A percentile compares a stretch with the other conserved stretches of the same genome.
Evolutionary conservation across 2,888 invertebrate genomes (phyloP).

Genomic region (Anagyrus pseudococci): DNA sequence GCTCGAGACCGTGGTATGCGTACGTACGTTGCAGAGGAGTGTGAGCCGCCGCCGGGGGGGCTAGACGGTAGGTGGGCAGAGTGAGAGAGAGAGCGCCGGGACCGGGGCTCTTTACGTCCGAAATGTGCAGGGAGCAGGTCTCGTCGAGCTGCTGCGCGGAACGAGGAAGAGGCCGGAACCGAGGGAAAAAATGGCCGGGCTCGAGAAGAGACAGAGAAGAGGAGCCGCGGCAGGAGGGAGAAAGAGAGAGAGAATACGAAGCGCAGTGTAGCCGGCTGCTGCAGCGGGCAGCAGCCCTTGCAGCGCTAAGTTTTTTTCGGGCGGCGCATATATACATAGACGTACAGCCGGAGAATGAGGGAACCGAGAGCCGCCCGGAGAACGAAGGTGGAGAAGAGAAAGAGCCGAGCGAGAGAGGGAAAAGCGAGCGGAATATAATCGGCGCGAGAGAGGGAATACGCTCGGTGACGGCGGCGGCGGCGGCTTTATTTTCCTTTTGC

Average conservation of each 20-base stretch:
- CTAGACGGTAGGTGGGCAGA: too few relatives aligned
- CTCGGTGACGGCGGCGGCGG: too few relatives aligned
- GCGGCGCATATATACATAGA: background rate
- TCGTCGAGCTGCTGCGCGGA: too few relatives aligned
- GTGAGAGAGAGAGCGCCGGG: too few relatives aligned
- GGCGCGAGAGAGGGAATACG: too few relatives aligned
- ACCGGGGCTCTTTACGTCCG: conserved; percentile 21
- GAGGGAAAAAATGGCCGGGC: conserved; percentile 15
- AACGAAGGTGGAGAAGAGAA: too few relatives aligned
- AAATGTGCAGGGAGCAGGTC: conserved; percentile 17
- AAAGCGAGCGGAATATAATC: conserved; percentile 37
- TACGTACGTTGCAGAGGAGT: too few relatives aligned
- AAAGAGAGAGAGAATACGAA: conserved; percentile 23
- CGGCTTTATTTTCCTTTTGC: conserved; percentile 30
- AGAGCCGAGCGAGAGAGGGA: conserved; percentile 10
- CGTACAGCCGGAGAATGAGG: background rate
- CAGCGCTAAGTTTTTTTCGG: conserved; percentile 18
- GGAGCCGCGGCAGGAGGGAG: too few relatives aligned
- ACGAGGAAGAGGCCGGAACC: background rate
- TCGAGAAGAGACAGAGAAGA: too few relatives aligned
- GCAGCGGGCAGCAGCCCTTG: too few relatives aligned
- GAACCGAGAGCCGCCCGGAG: background rate
- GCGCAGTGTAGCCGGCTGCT: background rate
- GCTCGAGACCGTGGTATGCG: too few relatives aligned
- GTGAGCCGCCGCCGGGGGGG: too few relatives aligned